Percentiles rank a stretch among this genome's conserved stretches.
These are phyloP conservation scores for Alligator mississippiensis DNA, from an alignment of 2,113 vertebrate genomes.

Conservation along the genomic window DNA sequence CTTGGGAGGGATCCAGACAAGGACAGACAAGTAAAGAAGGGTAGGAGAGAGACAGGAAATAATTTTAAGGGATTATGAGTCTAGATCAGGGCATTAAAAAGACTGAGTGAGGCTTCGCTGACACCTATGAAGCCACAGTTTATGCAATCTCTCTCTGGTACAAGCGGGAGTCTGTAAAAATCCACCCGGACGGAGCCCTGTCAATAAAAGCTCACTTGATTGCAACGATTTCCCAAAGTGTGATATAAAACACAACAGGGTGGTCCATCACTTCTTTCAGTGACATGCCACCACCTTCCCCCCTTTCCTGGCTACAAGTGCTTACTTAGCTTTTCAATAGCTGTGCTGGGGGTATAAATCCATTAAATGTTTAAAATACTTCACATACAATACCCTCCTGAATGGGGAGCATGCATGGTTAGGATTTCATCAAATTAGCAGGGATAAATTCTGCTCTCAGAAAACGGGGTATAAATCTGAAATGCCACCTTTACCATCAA, in stretches of 20 bases:
- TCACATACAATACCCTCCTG: background rate
- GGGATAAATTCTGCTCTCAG: background rate
- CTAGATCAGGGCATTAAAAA: conserved; percentile 32
- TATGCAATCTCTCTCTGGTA: conserved; percentile 13
- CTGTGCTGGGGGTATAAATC: background rate
- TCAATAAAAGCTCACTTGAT: conserved; percentile 2
- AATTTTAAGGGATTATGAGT: conserved; percentile 2
- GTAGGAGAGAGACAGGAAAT: background rate
- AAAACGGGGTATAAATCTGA: background rate
- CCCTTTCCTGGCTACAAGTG: background rate
- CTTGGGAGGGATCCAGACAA: conserved; percentile 12
- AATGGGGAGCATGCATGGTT: background rate
- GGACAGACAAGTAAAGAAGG: conserved; percentile 15
- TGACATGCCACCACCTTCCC: background rate
- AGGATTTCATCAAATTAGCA: conserved; percentile 9
- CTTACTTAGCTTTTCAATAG: conserved; percentile 26
- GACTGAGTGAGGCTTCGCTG: background rate
- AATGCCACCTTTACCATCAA: background rate
- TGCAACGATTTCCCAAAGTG: conserved; percentile 7
- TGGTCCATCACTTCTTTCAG: conserved; percentile 4
- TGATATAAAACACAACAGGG: conserved; percentile 24
- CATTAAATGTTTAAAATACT: conserved; percentile 17
- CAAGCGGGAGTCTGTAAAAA: background rate
- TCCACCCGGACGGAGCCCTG: background rate
- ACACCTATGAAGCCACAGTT: background rate